Conservation (phyloP, 2,113 vertebrate genomes). For the Rhombomys opimus region DNA sequence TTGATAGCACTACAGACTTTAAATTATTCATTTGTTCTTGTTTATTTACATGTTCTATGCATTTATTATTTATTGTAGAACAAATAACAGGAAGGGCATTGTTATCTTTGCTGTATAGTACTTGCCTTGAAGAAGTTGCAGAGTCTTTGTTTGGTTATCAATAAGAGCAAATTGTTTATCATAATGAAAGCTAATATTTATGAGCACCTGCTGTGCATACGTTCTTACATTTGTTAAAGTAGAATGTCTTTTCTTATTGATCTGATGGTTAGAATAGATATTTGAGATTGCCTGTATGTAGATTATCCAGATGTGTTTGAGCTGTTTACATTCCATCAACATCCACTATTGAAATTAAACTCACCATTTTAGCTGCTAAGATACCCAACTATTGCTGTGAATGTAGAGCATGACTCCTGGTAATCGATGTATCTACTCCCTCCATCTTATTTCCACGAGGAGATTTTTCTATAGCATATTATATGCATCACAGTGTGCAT, state of each 20-base stretch:
- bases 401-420: background rate
- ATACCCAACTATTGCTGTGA: background rate
- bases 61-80: conserved; percentile 67
- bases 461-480: background rate
- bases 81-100: conserved; percentile 36
- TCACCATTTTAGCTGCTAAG: background rate
- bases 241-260: background rate
- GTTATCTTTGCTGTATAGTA: background rate
- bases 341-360: background rate
- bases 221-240: conserved; percentile 7
- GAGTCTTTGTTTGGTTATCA: background rate
- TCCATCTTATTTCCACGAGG: background rate
- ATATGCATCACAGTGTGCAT: background rate
- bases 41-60: conserved; percentile 43
- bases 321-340: background rate
- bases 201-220: background rate
- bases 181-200: background rate
- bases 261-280: background rate
- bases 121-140: conserved; percentile 22
- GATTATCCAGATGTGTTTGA: background rate
- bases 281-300: background rate
- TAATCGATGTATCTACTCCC: background rate
- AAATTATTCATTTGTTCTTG: conserved; percentile 61
- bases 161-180: background rate
- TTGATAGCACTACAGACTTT: conserved; percentile 21